phyloP scores from a whole-genome alignment of 2,888 invertebrate genomes.

The Pterobdella sp. region DNA sequence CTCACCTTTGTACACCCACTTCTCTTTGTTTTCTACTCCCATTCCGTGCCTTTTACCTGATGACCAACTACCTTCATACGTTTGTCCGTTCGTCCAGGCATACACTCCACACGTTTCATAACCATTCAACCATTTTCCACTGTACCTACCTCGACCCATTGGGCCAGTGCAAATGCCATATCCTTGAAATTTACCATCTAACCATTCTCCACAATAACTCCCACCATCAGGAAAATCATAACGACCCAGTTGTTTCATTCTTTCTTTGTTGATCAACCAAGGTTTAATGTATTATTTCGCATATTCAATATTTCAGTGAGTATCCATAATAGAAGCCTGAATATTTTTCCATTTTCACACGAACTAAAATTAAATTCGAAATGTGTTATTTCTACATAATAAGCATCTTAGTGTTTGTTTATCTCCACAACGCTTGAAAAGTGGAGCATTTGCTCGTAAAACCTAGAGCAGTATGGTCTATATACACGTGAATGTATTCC shows the following conservation, averaged over 20 bases:
- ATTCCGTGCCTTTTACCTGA: conserved; percentile 96
- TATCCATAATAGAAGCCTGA: no score
- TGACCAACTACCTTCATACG: conserved; percentile 92
- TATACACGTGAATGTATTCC: neutral
- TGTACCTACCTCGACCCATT: conserved; percentile 96
- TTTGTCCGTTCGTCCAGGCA: conserved; percentile 75
- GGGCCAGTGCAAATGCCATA: conserved; percentile 80
- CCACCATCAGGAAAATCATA: conserved; percentile 99
- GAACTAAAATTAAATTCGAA: no score
- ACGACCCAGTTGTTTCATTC: conserved; percentile 59
- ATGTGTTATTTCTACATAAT: neutral
- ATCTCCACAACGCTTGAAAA: conserved; percentile 4
- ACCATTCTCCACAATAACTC: conserved; percentile 99
- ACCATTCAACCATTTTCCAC: conserved; percentile 97
- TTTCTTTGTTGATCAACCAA: neutral
- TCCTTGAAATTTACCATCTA: conserved; percentile 97
- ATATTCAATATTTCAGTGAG: neutral
- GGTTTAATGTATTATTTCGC: neutral
- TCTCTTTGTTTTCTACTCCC: conserved; percentile 90
- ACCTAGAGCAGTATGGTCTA: neutral
- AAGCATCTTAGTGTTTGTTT: neutral
- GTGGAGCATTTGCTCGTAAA: conserved; percentile 14
- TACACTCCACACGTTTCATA: conserved; percentile 92
- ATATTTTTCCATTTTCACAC: no score
- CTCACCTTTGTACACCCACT: conserved; percentile 94